Evolutionary conservation across 2,888 invertebrate species (phyloP).

Genomic region (Itoplectis maculator): DNA sequence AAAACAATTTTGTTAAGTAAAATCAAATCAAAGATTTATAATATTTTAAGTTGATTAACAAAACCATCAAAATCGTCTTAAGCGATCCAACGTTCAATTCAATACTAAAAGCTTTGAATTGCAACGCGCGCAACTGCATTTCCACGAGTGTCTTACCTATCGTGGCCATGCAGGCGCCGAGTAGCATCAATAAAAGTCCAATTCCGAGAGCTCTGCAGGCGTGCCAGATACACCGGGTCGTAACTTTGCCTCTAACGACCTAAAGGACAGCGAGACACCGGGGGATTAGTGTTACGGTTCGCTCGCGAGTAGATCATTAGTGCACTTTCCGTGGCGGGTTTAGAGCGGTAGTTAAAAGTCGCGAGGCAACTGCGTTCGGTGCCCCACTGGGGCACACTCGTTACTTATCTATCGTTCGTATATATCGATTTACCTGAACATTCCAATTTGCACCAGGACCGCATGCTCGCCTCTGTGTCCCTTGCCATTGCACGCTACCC

Average conservation of each 20-base stretch:
- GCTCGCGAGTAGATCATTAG: constrained; percentile 53
- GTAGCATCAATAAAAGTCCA: constrained; percentile 93
- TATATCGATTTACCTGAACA: constrained; percentile 87
- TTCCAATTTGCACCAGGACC: constrained; percentile 93
- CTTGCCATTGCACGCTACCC: constrained; percentile 83
- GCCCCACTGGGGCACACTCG: background rate
- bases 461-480: constrained; percentile 83
- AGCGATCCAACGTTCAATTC: too few relatives aligned
- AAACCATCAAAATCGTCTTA: too few relatives aligned
- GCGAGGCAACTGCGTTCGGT: constrained; percentile 47
- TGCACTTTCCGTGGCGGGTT: constrained; percentile 9
- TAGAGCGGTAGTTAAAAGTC: constrained; percentile 43
- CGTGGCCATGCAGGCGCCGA: constrained; percentile 97
- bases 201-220: constrained; percentile 96
- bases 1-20: too few relatives aligned
- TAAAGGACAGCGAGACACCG: constrained; percentile 80
- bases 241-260: constrained; percentile 95
- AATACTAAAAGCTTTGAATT: too few relatives aligned
- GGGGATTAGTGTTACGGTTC: constrained; percentile 26
- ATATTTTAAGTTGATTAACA: too few relatives aligned
- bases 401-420: constrained; percentile 45
- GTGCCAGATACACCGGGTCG: constrained; percentile 96
- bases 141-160: constrained; percentile 88
- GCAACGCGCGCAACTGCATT: background rate
- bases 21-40: too few relatives aligned